Conservation (phyloP, 2,888 invertebrate species). For the Athalia rosae region DNA sequence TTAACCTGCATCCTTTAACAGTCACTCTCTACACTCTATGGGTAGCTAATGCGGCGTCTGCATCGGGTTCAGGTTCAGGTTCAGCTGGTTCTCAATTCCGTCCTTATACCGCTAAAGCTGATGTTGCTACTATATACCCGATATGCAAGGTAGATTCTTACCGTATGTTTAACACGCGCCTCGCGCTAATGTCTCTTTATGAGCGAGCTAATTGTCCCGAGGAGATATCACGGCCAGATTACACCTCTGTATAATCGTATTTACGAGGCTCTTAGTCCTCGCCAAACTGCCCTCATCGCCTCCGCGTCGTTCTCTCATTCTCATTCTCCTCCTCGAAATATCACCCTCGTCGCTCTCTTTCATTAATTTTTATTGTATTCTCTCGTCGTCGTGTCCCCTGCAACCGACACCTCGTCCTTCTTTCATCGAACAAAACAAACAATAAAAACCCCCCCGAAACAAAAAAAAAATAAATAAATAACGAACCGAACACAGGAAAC, state of each 20-base stretch:
- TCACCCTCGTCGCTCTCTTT: not conserved
- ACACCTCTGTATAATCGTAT: conserved; percentile 57
- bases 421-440: too few relatives aligned
- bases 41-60: not conserved
- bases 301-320: too few relatives aligned
- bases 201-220: conserved; percentile 59
- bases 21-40: not conserved
- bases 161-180: conserved; percentile 60
- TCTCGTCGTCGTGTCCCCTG: too few relatives aligned
- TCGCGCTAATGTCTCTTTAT: conserved; percentile 56
- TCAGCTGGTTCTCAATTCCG: not conserved
- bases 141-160: conserved; percentile 52
- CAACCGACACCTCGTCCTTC: too few relatives aligned
- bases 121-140: not conserved
- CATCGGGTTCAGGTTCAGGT: not conserved
- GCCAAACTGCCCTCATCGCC: not conserved
- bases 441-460: too few relatives aligned
- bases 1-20: conserved; percentile 26
- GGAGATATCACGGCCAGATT: conserved; percentile 58
- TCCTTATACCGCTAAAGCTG: too few relatives aligned
- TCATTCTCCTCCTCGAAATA: not conserved
- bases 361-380: too few relatives aligned
- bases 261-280: conserved; percentile 54
- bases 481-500: not conserved
- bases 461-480: too few relatives aligned